A percentile compares a stretch with the other conserved stretches of the same genome.
Conservation (phyloP, 64 coral and sea anemone genomes). For the Catalaphyllia jardinei region DNA sequence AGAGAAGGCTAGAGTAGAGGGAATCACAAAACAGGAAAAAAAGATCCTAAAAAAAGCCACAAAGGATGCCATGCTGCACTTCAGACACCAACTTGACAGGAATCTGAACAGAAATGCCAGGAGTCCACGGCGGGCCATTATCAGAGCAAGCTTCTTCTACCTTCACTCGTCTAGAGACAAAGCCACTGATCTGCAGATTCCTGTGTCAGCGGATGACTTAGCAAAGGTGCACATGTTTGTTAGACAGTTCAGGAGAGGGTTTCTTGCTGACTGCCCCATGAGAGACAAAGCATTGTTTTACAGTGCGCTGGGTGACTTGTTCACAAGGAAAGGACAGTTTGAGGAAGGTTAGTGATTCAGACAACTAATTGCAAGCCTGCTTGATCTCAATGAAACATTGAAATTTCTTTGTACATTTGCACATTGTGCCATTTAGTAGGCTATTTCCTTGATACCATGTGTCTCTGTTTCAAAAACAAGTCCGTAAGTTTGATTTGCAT, state of each 20-base stretch:
- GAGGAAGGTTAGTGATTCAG: constrained; percentile 11
- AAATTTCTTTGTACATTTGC: no score
- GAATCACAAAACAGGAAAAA: neutral
- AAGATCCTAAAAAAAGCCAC: neutral
- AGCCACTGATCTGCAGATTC: constrained; percentile 9
- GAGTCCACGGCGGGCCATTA: constrained; percentile 7
- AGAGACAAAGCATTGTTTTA: constrained; percentile 33
- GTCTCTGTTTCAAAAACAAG: no score
- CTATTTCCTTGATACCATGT: no score
- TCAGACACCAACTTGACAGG: constrained; percentile 6
- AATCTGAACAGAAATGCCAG: constrained; percentile 5
- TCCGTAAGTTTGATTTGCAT: no score
- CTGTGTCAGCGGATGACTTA: neutral
- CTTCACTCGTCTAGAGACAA: neutral
- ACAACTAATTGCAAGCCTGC: no score
- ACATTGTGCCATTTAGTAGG: no score
- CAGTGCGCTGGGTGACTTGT: constrained; percentile 2
- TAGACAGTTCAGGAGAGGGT: constrained; percentile 1
- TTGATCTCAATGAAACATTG: no score
- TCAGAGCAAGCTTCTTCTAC: neutral
- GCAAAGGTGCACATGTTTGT: neutral
- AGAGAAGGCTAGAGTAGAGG: constrained; percentile 4
- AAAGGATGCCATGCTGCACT: constrained; percentile 1
- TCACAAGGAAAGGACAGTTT: constrained; percentile 7
- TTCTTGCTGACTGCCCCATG: constrained; percentile 6